Percentiles rank a stretch among this genome's conserved stretches.
Evolutionary conservation across 2,888 invertebrate genomes (phyloP).

Genomic region (Ethmia dodecea): DNA sequence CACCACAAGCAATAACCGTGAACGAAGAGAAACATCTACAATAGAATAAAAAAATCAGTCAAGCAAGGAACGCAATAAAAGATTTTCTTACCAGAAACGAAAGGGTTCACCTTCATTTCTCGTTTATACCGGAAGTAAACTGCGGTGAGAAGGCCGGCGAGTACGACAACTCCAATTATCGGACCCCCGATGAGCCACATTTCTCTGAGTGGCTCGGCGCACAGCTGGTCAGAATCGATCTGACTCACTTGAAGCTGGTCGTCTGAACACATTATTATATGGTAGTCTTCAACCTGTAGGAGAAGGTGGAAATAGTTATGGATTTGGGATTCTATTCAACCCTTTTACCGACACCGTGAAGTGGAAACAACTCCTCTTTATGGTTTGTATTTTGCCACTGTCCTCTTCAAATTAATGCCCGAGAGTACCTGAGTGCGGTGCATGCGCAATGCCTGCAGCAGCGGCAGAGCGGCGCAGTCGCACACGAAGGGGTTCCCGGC

Average conservation of each 20-base stretch:
- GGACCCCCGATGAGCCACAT: background rate
- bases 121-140: slow-evolving; percentile 4
- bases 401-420: background rate
- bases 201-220: background rate
- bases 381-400: too few species aligned
- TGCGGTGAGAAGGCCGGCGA: background rate
- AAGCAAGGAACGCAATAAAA: too few species aligned
- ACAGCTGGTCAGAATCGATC: slow-evolving; percentile 1
- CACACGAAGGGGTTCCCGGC: slow-evolving; percentile 24
- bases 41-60: too few species aligned
- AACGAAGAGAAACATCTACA: slow-evolving; percentile 4
- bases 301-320: too few species aligned
- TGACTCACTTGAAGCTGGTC: background rate
- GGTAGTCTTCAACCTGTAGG: slow-evolving; percentile 7
- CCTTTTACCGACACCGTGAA: too few species aligned
- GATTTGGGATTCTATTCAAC: too few species aligned
- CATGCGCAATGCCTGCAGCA: slow-evolving; percentile 18
- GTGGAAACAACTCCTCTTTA: too few species aligned
- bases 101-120: slow-evolving; percentile 1
- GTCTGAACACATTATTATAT: slow-evolving; percentile 2
- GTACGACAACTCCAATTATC: background rate
- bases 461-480: slow-evolving; percentile 18
- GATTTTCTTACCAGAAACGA: too few species aligned
- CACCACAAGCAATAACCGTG: slow-evolving; percentile 74
- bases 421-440: slow-evolving; percentile 1